A percentile compares a stretch with the other conserved stretches of the same genome.
Evolutionary conservation across 2,113 vertebrate species (phyloP).

Genomic region (Hippotragus niger): DNA sequence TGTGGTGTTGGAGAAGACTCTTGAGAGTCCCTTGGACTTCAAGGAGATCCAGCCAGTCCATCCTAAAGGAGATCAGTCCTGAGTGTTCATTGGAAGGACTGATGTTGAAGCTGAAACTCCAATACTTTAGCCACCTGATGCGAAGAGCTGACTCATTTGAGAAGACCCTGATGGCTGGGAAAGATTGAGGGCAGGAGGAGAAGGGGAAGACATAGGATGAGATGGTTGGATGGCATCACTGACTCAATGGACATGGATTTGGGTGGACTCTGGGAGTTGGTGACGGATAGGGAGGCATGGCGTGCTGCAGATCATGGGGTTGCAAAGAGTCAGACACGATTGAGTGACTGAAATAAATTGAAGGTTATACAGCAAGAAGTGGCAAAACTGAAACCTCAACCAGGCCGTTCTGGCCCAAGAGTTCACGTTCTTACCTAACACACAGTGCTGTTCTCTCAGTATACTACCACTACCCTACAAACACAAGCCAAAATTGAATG

Average conservation of each 20-base stretch:
- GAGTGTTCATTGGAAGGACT: background rate
- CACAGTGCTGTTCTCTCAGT: background rate
- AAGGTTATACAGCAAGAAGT: background rate
- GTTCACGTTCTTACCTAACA: background rate
- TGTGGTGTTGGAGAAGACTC: background rate
- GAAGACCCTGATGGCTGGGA: background rate
- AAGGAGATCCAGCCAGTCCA: background rate
- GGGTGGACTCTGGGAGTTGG: background rate
- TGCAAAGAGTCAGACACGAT: rapidly evolving
- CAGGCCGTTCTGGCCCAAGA: background rate
- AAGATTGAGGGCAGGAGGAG: background rate
- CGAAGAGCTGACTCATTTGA: background rate
- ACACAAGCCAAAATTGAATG: background rate
- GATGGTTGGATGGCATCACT: background rate
- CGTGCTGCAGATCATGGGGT: background rate
- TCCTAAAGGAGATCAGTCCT: background rate
- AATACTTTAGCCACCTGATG: background rate
- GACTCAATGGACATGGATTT: background rate
- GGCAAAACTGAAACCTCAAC: background rate
- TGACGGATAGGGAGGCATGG: background rate
- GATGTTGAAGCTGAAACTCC: background rate
- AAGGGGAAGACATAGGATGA: background rate
- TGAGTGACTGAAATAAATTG: background rate
- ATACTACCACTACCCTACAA: background rate
- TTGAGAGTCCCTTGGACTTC: background rate